Evolutionary conservation across 2,888 invertebrate genomes (phyloP), one percentile per base, ranked within the genome.

Genomic region (Archips crataeganus): DNA sequence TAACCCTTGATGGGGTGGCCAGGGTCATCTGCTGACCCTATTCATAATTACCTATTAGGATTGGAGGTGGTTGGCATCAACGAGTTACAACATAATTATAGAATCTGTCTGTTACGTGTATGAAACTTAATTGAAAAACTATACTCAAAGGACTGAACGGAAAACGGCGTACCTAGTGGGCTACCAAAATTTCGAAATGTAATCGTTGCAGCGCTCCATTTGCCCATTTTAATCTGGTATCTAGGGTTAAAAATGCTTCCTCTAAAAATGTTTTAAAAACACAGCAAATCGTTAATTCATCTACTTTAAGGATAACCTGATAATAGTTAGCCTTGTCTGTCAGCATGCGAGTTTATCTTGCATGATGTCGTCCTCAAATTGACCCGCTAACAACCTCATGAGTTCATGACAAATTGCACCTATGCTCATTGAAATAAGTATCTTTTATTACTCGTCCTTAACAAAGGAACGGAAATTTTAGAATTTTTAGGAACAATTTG

Each of bases 371-470:
- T 70, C 79, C 72, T 70, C 69, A 77, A 77, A 79, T 79, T 79
- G 77, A 66, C 72, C 70, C 66, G 67, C 79, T 76, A 78, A 75
- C 72, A 72, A 77, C 70, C 76, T 79, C 77, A 81, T 77, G 75
- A 80, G 74, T 69, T 57, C 57, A 57, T 10, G 73, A 73, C 78
- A 79, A 79, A 79, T 79, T 79, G 77, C 73, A 59, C 70, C 65
- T 67, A 66, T 79, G 76, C 76, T 77, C 77, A 77, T 72, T 77
- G 78, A 74, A 77, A 70, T 75, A 71, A 49, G 47, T 57, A 57
- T 64, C 66, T 73, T 73, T 70, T 63, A 63, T 63, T 65, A 15
- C 36, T 65, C 34, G 36, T 1, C 13, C 5, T 11, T 23, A 9
- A 57, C 57, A 57, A 64, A 34, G 3, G n/a, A 64, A 47, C 47